Conservation (phyloP, 2,888 invertebrate species). For the Tipula unca region DNA sequence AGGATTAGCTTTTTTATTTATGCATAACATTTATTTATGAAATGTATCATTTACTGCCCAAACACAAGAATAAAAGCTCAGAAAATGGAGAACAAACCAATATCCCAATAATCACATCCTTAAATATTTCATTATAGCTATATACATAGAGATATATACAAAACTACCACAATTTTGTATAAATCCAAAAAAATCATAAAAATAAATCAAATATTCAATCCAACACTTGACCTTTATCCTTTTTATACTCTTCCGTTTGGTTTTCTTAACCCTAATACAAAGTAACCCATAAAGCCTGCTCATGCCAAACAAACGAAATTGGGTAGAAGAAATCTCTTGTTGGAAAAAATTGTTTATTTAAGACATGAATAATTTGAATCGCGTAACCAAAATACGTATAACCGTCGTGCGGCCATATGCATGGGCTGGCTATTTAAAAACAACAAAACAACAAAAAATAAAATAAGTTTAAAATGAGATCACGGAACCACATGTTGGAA, state of each 20-base stretch:
- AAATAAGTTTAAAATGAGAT: neutral
- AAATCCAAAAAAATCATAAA: conserved; percentile 3
- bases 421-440: neutral
- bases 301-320: neutral
- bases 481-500: conserved; percentile 8
- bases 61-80: neutral
- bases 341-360: neutral
- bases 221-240: neutral
- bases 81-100: neutral
- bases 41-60: neutral
- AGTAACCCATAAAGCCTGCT: neutral
- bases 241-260: neutral
- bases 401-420: neutral
- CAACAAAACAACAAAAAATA: too few relatives aligned
- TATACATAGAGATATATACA: neutral
- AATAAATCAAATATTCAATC: conserved; percentile 14
- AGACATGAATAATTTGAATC: neutral
- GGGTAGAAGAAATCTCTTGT: neutral
- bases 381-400: neutral
- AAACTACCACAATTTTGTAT: neutral
- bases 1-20: neutral
- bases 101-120: neutral
- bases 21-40: neutral
- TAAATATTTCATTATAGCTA: neutral
- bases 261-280: neutral